Evolutionary conservation across 2,113 vertebrate genomes (phyloP).

Genomic region (Spheniscus mendiculus): DNA sequence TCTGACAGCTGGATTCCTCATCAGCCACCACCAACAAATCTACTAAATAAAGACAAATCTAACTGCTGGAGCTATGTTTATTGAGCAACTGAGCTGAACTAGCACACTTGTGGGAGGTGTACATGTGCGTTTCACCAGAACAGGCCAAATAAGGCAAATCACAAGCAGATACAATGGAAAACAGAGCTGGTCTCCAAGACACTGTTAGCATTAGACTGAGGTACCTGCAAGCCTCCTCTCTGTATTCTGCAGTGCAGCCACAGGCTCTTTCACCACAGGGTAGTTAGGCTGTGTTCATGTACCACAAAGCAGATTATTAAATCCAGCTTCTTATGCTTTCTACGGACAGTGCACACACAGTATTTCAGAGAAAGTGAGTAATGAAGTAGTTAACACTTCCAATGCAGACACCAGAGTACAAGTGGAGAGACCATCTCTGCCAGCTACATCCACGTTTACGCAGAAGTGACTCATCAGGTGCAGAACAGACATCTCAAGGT

Average conservation of each 20-base stretch:
- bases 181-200: neutral
- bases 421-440: neutral
- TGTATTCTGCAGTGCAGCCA: neutral
- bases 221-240: neutral
- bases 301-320: neutral
- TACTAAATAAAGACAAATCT: neutral
- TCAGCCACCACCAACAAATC: neutral
- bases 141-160: neutral
- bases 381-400: neutral
- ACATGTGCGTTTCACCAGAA: neutral
- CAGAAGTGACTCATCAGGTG: conserved; percentile 42
- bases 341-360: neutral
- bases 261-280: neutral
- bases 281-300: neutral
- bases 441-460: neutral
- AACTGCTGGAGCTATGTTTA: neutral
- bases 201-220: neutral
- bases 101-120: neutral
- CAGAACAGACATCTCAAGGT: neutral
- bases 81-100: neutral
- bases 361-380: neutral
- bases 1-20: neutral
- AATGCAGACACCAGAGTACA: neutral
- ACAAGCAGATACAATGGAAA: neutral
- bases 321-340: neutral